Percentiles rank a stretch among this genome's conserved stretches.
phyloP scores from a whole-genome alignment of 2,113 vertebrate species.

The Thryonomys swinderianus region DNA sequence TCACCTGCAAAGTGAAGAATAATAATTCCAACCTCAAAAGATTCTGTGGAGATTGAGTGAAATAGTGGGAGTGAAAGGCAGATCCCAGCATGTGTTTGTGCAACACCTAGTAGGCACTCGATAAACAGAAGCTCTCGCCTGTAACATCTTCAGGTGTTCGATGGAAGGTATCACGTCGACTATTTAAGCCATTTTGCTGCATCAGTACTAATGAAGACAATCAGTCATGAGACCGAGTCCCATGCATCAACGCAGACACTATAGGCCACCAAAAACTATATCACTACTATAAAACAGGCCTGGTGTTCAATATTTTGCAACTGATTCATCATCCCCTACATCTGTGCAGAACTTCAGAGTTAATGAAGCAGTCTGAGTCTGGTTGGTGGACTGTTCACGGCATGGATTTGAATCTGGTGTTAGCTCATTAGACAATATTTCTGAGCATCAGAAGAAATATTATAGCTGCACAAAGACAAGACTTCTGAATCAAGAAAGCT shows the following conservation, averaged over 20 bases:
- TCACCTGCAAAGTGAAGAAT: conserved; percentile 51
- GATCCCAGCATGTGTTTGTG: rapidly evolving
- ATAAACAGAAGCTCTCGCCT: background rate
- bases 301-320: conserved; percentile 42
- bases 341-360: conserved; percentile 42
- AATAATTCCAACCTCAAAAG: background rate
- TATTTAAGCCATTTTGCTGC: conserved; percentile 16
- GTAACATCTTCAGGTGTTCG: background rate
- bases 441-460: background rate
- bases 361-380: conserved; percentile 4
- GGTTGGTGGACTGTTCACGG: background rate
- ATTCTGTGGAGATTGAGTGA: background rate
- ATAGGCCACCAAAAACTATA: conserved; percentile 27
- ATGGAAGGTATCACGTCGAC: background rate
- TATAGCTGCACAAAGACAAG: background rate
- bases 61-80: background rate
- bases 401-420: background rate
- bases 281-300: conserved; percentile 55
- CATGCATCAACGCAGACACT: conserved; percentile 10
- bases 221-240: conserved; percentile 35
- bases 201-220: conserved; percentile 69
- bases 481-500: background rate
- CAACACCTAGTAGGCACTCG: background rate
- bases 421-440: background rate
- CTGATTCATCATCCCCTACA: conserved; percentile 49